Base-by-base conservation (phyloP, 1,140 invertebrate genomes). In the Eurosta solidaginis region DNA sequence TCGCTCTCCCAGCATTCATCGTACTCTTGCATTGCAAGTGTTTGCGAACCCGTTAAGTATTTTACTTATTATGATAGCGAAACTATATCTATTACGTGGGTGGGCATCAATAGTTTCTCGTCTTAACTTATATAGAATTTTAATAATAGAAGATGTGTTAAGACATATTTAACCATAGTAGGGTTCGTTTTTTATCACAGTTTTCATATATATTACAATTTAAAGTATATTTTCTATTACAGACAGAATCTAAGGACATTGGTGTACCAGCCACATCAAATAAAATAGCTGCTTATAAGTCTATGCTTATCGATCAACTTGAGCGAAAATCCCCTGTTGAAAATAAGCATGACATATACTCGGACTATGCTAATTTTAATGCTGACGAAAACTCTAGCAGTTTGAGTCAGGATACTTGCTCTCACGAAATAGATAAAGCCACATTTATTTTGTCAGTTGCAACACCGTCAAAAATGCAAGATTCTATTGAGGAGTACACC, bases 301-400 rank as follows among this genome's bases (percentile, higher is more conserved):
- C 63, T 25, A 54, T 79, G 29, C 76, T 79, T 3, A 77, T 79
- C n/a, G 76, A 79, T 59, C 73, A 78, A 20, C 78, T 74, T 10
- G 74, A 20, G 1, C 47, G 20, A 14, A 77, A 75, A 33, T 29
- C 29, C 45, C 42, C 68, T 3, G 45, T 14, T 12, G 54, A 75
- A n/a, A 27, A 36, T 27, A 50, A 54, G n/a, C 54, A 74, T 36
- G 78, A 79, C 47, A 36, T 77, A 33, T 79, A 77, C 40, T 79
- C 79, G 2, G 79, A 79, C 22, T 79, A 77, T 49, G 79, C 63
- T 10, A 79, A 79, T 49, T 77, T 79, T 29, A 74, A 79, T 12
- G 44, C 49, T n/a, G 68, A 79, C 20, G 79, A 77, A 6, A 74
- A 45, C 20, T 77, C 78, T 17, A 74, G 59, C 7, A 68, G 59